These are phyloP conservation scores for Congeria kusceri DNA, from an alignment of 2,888 invertebrate species.

Conservation along the genomic window DNA sequence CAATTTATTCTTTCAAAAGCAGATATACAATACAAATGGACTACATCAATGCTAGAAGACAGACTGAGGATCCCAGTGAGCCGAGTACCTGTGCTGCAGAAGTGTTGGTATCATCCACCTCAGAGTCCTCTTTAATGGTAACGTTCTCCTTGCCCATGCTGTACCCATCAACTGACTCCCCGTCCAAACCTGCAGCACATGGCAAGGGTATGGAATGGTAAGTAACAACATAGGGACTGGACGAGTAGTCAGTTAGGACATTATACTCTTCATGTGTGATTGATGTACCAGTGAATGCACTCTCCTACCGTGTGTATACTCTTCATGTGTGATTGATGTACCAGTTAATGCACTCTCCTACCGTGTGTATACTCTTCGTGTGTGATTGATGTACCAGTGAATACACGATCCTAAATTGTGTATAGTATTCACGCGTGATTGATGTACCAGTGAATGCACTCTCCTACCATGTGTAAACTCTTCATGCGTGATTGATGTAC, in stretches of 20 bases:
- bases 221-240: background rate
- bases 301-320: slow-evolving; percentile 62
- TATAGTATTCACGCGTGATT: too few species aligned
- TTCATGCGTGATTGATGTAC: too few species aligned
- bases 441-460: too few species aligned
- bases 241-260: too few species aligned
- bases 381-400: slow-evolving; percentile 85
- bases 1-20: too few species aligned
- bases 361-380: slow-evolving; percentile 86
- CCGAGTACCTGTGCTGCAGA: slow-evolving; percentile 19
- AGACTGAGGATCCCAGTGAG: too few species aligned
- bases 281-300: too few species aligned
- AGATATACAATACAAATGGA: too few species aligned
- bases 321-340: slow-evolving; percentile 80
- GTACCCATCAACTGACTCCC: slow-evolving; percentile 75
- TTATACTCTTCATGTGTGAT: too few species aligned
- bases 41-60: too few species aligned
- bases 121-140: slow-evolving; percentile 72
- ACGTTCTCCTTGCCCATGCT: slow-evolving; percentile 72
- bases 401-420: slow-evolving; percentile 90
- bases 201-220: background rate
- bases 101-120: slow-evolving; percentile 25
- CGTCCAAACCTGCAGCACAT: slow-evolving; percentile 64
- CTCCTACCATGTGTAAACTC: too few species aligned
- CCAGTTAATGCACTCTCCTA: slow-evolving; percentile 89